These are phyloP conservation scores for Calephelis nemesis DNA, from an alignment of 1,140 invertebrate genomes.

Conservation along the genomic window DNA sequence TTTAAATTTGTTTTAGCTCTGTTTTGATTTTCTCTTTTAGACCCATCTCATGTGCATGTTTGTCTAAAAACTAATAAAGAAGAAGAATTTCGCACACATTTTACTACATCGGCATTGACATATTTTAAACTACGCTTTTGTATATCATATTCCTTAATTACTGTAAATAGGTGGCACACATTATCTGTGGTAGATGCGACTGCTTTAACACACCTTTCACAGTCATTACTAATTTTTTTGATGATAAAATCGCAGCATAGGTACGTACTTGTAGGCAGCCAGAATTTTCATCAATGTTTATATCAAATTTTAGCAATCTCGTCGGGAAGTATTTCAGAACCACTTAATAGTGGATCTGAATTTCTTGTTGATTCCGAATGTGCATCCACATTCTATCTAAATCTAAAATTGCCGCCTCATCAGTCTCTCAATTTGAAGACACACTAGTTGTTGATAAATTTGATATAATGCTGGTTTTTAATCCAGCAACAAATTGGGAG, in stretches of 20 bases:
- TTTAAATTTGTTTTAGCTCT: no score
- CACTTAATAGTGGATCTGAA: neutral
- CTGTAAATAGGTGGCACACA: neutral
- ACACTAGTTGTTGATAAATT: neutral
- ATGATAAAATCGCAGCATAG: neutral
- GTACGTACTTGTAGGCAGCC: neutral
- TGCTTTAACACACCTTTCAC: neutral
- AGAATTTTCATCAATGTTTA: neutral
- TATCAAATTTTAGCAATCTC: neutral
- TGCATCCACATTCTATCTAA: neutral
- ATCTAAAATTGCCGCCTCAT: neutral
- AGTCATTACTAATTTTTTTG: neutral
- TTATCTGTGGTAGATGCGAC: neutral
- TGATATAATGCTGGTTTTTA: neutral
- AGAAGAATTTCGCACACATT: neutral
- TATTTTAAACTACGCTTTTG: neutral
- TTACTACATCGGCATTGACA: neutral
- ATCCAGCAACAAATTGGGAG: conserved; percentile 1
- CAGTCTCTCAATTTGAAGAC: neutral
- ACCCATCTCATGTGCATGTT: neutral
- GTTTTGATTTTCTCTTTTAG: neutral
- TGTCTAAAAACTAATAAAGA: neutral
- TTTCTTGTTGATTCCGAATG: neutral
- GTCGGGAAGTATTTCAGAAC: neutral
- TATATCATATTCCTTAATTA: neutral